phyloP scores from a whole-genome alignment of 2,888 invertebrate species.

The Noctua janthina region DNA sequence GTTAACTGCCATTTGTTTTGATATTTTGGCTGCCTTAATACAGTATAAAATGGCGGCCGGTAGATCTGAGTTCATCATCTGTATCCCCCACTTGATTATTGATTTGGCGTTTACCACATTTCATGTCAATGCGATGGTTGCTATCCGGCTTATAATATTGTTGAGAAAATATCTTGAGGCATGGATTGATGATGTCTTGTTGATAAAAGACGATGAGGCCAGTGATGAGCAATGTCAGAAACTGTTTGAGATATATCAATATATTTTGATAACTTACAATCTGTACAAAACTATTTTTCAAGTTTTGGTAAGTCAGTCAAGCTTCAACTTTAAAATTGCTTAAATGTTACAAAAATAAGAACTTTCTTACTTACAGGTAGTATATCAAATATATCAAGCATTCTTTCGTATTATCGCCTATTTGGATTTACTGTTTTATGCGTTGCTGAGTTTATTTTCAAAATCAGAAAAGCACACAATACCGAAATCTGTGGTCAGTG shows the following conservation, averaged over 20 bases:
- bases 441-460: not conserved
- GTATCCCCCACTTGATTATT: not conserved
- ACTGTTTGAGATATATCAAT: constrained; percentile 3
- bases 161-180: constrained; percentile 21
- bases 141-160: constrained; percentile 25
- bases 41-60: not conserved
- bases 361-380: not conserved
- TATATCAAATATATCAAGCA: not conserved
- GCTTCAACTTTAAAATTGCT: not conserved
- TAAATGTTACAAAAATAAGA: not conserved
- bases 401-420: not conserved
- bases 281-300: constrained; percentile 20
- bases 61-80: too few relatives aligned
- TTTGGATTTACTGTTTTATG: constrained; percentile 1
- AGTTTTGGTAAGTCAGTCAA: constrained; percentile 16
- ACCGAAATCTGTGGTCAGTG: not conserved
- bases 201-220: not conserved
- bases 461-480: not conserved
- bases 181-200: constrained; percentile 15
- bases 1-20: not conserved
- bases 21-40: not conserved
- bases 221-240: constrained; percentile 10
- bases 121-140: constrained; percentile 24
- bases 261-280: constrained; percentile 20
- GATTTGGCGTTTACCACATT: not conserved